A percentile compares a stretch with the other conserved stretches of the same genome.
Evolutionary conservation across 2,113 vertebrate genomes (phyloP).

Genomic region (Agelaius tricolor): DNA sequence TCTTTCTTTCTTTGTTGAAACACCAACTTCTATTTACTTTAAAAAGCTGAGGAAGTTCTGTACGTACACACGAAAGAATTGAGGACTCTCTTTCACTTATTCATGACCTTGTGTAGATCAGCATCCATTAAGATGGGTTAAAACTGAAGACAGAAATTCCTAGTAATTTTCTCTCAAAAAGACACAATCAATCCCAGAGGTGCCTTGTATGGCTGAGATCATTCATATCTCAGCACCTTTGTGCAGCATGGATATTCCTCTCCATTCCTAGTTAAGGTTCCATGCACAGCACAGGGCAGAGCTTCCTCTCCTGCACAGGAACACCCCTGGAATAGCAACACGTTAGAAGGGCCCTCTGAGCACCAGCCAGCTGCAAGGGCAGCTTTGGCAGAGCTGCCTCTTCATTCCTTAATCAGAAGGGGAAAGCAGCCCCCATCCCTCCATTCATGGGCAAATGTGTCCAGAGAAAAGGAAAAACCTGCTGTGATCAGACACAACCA

Average conservation of each 20-base stretch:
- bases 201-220: background rate
- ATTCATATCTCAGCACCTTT: background rate
- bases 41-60: background rate
- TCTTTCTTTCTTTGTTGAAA: background rate
- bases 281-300: fast-evolving
- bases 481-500: background rate
- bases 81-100: background rate
- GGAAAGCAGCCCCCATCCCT: background rate
- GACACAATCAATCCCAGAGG: background rate
- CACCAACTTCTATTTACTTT: background rate
- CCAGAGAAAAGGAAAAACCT: background rate
- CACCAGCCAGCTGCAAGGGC: background rate
- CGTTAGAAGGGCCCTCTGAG: background rate
- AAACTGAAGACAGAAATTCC: background rate
- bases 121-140: background rate
- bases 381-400: background rate
- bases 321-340: background rate
- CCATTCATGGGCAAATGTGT: fast-evolving
- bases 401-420: background rate
- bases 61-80: background rate
- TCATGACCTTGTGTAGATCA: background rate
- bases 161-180: background rate
- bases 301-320: background rate
- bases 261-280: too few species aligned
- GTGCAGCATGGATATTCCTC: background rate